These are phyloP conservation scores for Xestia sexstrigata DNA, from an alignment of 2,888 invertebrate genomes.

Conservation along the genomic window DNA sequence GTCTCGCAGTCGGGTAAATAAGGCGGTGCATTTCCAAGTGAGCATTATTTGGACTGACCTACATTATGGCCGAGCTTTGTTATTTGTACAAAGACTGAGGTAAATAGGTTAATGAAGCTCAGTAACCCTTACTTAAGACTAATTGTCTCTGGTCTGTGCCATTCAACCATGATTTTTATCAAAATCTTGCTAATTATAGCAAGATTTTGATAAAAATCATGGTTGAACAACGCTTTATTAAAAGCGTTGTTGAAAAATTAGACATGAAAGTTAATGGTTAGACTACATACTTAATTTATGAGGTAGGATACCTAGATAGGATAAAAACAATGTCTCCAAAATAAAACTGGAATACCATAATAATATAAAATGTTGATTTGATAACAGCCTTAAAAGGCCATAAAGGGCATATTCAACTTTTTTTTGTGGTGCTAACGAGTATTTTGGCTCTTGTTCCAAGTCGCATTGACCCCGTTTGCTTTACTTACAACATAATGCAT, in stretches of 20 bases:
- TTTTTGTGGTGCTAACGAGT: slow-evolving; percentile 1
- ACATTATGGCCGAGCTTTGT: not conserved
- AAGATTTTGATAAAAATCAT: too few species aligned
- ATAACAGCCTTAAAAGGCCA: slow-evolving; percentile 11
- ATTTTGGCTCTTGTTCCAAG: slow-evolving; percentile 41
- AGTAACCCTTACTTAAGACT: not conserved
- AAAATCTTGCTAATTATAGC: not conserved
- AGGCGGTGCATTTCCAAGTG: not conserved
- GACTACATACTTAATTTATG: not conserved
- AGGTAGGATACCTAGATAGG: not conserved
- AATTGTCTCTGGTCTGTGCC: not conserved
- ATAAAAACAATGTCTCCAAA: not conserved
- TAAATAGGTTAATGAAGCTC: slow-evolving; percentile 30
- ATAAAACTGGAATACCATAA: not conserved
- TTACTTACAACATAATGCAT: slow-evolving; percentile 16
- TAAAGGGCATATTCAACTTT: too few species aligned
- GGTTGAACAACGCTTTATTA: too few species aligned
- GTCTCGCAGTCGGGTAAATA: not conserved
- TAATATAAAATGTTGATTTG: not conserved
- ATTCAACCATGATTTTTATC: not conserved
- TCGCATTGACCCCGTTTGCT: slow-evolving; percentile 50
- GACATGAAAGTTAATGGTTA: not conserved
- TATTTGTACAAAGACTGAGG: not conserved
- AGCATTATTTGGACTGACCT: slow-evolving; percentile 12
- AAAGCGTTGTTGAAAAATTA: not conserved